phyloP scores from a whole-genome alignment of 2,888 invertebrate species.

The Calliopum simillimum region DNA sequence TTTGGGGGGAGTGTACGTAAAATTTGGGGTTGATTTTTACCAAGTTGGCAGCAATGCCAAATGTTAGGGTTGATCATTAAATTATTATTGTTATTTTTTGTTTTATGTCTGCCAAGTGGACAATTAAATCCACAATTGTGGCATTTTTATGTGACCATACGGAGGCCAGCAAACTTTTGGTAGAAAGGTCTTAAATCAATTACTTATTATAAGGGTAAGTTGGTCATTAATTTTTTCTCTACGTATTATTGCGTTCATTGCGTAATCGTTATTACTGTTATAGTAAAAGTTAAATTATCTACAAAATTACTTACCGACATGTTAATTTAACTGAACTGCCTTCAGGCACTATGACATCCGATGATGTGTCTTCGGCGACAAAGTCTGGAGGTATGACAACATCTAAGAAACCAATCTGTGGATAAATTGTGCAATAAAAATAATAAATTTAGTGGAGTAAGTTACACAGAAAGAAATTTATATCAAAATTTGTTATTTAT shows the following conservation, averaged over 20 bases:
- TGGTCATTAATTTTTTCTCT: background rate
- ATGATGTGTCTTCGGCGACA: slow-evolving; percentile 86
- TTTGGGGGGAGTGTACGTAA: background rate
- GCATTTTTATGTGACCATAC: background rate
- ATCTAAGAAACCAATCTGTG: slow-evolving; percentile 84
- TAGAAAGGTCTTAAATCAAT: too few relatives aligned
- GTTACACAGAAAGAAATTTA: too few relatives aligned
- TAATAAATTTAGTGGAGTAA: too few relatives aligned
- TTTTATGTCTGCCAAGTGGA: background rate
- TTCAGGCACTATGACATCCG: slow-evolving; percentile 89
- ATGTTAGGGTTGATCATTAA: background rate
- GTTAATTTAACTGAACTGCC: slow-evolving; percentile 78
- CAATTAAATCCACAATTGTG: slow-evolving; percentile 7
- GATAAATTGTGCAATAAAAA: slow-evolving; percentile 46
- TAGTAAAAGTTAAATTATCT: background rate
- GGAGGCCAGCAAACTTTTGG: too few relatives aligned
- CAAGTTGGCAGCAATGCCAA: background rate
- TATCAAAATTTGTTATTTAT: slow-evolving; percentile 1
- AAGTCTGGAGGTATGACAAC: slow-evolving; percentile 95
- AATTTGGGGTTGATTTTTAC: background rate
- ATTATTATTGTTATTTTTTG: background rate
- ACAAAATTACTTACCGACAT: slow-evolving; percentile 68
- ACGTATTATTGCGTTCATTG: background rate
- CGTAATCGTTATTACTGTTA: too few relatives aligned
- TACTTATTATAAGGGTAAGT: too few relatives aligned